Evolutionary conservation across 2,797 vertebrate species (phyloP), one percentile per base, ranked within the genome.

Genomic region (Amblyopsis hoosieri): DNA sequence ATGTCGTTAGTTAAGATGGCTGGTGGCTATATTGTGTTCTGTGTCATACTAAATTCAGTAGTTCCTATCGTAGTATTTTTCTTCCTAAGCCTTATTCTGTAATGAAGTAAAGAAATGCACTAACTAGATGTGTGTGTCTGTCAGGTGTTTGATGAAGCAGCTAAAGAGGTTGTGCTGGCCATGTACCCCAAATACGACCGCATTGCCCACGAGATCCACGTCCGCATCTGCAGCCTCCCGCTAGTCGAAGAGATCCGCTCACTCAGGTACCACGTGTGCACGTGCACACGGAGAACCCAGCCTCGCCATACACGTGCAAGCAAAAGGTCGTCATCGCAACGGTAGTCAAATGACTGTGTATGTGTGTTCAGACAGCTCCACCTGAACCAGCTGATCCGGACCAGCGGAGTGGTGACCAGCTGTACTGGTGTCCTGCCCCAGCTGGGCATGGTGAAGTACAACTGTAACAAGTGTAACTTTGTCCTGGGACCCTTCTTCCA

Each of bases 161-260:
- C 96, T 4, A 96, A 96, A 81, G 97, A 99, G 51, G 97, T 99
- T 3, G 97, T 99, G 48, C 75, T 99, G 62, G 95, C 95, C 76
- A 99, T 99, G 98, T 99, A 97, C 78, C 98, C 98, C 4, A 99
- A 99, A 76, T 99, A 99, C 0, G 93, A 96, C 75, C 95, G 96
- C 7, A 99, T 99, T 4, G 91, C 95, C 57, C 94, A 93, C n/a
- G 95, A 96, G 79, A 96, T 99, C 85, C 96, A 99, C 0, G 96
- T 96, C 64, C 96, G 97, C 4, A 97, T 99, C 78, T 97, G 95
- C 51, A 97, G 96, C 85, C 91, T 99, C 58, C 98, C 98, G 0
- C 89, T 99, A 53, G 98, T 99, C 2, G 97, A 99, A 75, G 98
- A 99, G 73, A 90, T 99, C 67, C 94, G 97, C 1, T 97, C 97